Evolutionary conservation across 2,888 invertebrate species (phyloP), one percentile per base, ranked within the genome.

Genomic region (Leptopterna dolabrata): DNA sequence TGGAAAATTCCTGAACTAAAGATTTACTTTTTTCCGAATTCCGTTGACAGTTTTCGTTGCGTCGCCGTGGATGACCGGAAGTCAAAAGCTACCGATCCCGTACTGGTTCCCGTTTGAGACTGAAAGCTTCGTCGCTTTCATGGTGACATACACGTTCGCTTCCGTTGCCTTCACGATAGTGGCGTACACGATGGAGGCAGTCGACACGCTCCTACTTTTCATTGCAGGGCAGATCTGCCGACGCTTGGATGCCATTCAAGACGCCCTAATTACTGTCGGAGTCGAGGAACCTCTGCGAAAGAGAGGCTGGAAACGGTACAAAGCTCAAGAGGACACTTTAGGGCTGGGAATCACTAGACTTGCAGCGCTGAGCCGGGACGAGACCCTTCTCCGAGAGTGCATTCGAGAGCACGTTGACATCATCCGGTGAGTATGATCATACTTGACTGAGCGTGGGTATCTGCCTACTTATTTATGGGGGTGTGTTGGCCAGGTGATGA

Each of bases 141-240:
- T 36, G 4, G 24, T 51, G 29, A 43, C 85, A 0, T 89, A 87
- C 63, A 19, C 45, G 16, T 89, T 88, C 29, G 83, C 87, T 51
- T 87, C 43, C 45, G 16, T 85, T 11, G 86, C 76, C 24, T 85
- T 85, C 27, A 41, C 80, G 1, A 76, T 83, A 27, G 82, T 88
- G 1, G 81, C 82, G 13, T 86, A 85, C 81, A 87, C 87, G 0
- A 88, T 88, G 51, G 88, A 89, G 24, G 85, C 89, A 3, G 85
- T 87, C n/a, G 89, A 89, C 71, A 89, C 89, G 13, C 84, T 89
- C 19, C 43, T 89, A 14, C 41, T 89, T 30, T 70, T 89, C 45
- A 87, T 88, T 0, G 87, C 87, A 1, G 88, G 88, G 13, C 87
- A 83, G n/a, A 87, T 89, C 6, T 89, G 89, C 45, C 70, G 82